phyloP scores from a whole-genome alignment of 2,888 invertebrate genomes.

The Hypsopygia costalis region DNA sequence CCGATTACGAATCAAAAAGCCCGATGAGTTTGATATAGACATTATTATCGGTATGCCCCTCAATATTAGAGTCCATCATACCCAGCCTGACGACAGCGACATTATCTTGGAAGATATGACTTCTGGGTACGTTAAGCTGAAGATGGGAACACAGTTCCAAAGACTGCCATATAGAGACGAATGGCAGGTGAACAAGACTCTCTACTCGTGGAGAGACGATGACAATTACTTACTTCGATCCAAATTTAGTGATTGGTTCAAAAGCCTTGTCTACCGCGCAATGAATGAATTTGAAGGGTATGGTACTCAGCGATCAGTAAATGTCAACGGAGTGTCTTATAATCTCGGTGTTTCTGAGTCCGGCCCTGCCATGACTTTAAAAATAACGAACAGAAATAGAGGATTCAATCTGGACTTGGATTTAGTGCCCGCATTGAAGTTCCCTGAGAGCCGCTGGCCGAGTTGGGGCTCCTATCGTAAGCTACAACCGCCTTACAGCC shows the following conservation, averaged over 20 bases:
- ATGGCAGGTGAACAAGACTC: conserved; percentile 48
- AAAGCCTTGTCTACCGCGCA: conserved; percentile 61
- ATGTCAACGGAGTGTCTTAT: conserved; percentile 59
- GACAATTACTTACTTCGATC: conserved; percentile 59
- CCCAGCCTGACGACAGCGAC: conserved; percentile 42
- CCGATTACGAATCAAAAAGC: conserved; percentile 76
- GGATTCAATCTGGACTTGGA: conserved; percentile 67
- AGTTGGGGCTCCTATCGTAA: conserved; percentile 28
- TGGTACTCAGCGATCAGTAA: not conserved
- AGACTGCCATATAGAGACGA: conserved; percentile 35
- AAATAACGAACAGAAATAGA: conserved; percentile 35
- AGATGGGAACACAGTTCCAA: conserved; percentile 52
- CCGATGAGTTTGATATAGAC: conserved; percentile 82
- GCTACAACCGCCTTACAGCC: conserved; percentile 22
- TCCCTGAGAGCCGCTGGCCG: conserved; percentile 62
- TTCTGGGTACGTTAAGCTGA: conserved; percentile 68
- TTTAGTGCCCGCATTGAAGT: conserved; percentile 75
- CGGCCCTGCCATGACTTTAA: conserved; percentile 80
- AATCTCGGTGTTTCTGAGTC: conserved; percentile 38
- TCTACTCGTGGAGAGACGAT: conserved; percentile 57
- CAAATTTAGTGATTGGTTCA: conserved; percentile 77
- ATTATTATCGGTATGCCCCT: conserved; percentile 75
- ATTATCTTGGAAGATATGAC: conserved; percentile 50
- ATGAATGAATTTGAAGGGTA: conserved; percentile 40
- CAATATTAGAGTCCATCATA: conserved; percentile 30